These are phyloP conservation scores for Ephydatia muelleri DNA, from an alignment of 37 sponge, comb jelly and placozoan genomes.

Conservation along the genomic window DNA sequence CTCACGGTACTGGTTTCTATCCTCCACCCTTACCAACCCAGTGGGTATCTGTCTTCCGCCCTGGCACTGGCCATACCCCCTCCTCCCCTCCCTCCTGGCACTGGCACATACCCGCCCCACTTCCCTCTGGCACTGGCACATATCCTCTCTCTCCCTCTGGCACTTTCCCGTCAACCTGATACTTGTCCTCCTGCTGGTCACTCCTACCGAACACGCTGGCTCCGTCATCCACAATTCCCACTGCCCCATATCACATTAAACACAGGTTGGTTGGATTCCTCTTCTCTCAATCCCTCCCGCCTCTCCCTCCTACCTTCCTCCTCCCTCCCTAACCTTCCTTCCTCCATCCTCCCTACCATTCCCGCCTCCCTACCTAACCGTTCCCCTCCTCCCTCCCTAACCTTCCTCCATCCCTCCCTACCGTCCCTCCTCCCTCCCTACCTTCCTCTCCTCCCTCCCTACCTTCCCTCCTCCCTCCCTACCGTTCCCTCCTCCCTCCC, in stretches of 20 bases:
- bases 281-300: neutral
- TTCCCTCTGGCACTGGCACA: neutral
- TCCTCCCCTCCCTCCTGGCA: conserved; percentile 24
- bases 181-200: neutral
- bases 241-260: neutral
- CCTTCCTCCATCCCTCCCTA: neutral
- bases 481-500: neutral
- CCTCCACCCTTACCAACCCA: neutral
- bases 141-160: neutral
- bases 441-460: neutral
- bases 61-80: neutral
- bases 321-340: neutral
- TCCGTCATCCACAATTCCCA: neutral
- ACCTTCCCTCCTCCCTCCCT: neutral
- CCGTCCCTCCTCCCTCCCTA: neutral
- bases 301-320: neutral
- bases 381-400: conserved; percentile 10
- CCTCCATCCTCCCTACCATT: neutral
- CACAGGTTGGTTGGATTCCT: neutral
- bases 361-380: neutral
- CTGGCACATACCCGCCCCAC: neutral
- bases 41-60: neutral
- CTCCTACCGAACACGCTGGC: too few species aligned
- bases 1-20: too few species aligned
- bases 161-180: neutral